A percentile compares a stretch with the other conserved stretches of the same genome.
phyloP scores from a whole-genome alignment of 1,140 invertebrate species.

The Zaprionus nigranus region DNA sequence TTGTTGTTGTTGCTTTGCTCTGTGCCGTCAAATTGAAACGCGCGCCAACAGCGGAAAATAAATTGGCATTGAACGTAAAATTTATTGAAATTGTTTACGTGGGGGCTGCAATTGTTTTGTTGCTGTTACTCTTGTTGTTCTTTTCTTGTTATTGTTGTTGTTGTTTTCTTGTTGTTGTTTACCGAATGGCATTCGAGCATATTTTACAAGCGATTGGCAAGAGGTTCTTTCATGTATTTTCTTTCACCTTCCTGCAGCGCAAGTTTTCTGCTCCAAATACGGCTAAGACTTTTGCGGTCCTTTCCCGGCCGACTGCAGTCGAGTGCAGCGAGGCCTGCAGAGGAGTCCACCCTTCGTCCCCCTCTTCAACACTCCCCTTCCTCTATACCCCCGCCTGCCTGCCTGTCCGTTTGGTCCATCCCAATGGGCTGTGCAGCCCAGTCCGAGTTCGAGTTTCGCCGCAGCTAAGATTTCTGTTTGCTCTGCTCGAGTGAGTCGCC shows the following conservation, averaged over 20 bases:
- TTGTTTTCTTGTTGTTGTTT: background rate
- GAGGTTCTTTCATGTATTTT: slow-evolving; percentile 37
- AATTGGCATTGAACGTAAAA: slow-evolving; percentile 77
- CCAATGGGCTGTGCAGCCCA: slow-evolving; percentile 24
- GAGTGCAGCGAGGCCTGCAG: slow-evolving; percentile 70
- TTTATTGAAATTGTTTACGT: slow-evolving; percentile 79
- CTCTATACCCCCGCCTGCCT: background rate
- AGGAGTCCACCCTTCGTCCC: background rate
- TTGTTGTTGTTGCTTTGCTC: slow-evolving; percentile 29
- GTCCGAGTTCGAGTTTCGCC: slow-evolving; percentile 51
- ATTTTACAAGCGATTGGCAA: slow-evolving; percentile 23
- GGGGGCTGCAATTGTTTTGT: slow-evolving; percentile 57
- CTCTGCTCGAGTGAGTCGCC: slow-evolving; percentile 27
- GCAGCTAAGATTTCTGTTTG: slow-evolving; percentile 45
- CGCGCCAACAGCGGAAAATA: slow-evolving; percentile 69
- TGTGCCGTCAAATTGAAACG: slow-evolving; percentile 73
- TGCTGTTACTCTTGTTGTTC: slow-evolving; percentile 19
- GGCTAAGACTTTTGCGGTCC: slow-evolving; percentile 46
- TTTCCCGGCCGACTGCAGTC: slow-evolving; percentile 66
- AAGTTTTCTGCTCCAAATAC: slow-evolving; percentile 74
- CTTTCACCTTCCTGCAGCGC: slow-evolving; percentile 46
- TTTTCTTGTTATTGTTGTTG: background rate
- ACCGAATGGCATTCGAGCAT: slow-evolving; percentile 49
- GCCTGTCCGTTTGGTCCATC: background rate
- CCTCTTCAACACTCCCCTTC: too few relatives aligned